These are phyloP conservation scores for Butorides virescens DNA, from an alignment of 2,113 vertebrate species.

Conservation along the genomic window DNA sequence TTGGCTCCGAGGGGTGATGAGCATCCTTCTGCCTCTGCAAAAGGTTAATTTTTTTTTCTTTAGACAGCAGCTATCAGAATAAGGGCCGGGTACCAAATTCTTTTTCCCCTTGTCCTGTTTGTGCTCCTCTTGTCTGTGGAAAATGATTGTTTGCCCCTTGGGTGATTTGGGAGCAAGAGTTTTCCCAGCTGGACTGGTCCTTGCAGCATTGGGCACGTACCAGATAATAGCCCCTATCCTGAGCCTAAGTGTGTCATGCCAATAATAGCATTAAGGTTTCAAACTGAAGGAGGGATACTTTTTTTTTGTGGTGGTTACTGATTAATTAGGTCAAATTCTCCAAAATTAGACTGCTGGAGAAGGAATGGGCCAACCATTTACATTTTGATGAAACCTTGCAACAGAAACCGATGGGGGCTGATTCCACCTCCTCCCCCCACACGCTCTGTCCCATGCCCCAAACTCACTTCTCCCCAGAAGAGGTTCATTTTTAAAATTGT, in stretches of 20 bases:
- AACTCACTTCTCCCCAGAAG: slow-evolving; percentile 50
- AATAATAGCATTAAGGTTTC: slow-evolving; percentile 47
- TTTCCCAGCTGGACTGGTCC: not conserved
- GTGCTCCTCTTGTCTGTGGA: not conserved
- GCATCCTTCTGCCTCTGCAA: not conserved
- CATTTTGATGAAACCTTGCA: not conserved
- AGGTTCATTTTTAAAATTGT: slow-evolving; percentile 36
- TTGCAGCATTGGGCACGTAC: fast-evolving
- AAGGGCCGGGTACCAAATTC: not conserved
- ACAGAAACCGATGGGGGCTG: not conserved
- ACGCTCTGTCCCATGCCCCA: not conserved
- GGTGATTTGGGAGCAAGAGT: not conserved
- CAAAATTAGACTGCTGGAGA: slow-evolving; percentile 62
- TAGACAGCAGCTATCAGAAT: not conserved
- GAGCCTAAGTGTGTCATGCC: slow-evolving; percentile 62
- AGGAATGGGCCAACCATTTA: not conserved
- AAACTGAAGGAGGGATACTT: not conserved
- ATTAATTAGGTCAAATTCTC: slow-evolving; percentile 78
- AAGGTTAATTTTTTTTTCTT: not conserved
- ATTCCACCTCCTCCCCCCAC: not conserved
- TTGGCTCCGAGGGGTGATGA: fast-evolving
- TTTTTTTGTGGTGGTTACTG: slow-evolving; percentile 32
- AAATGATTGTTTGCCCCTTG: not conserved
- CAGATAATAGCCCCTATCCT: not conserved
- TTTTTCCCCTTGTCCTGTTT: not conserved